phyloP scores from a whole-genome alignment of 2,888 invertebrate genomes.

The Lepidocyrtinus sp. region DNA sequence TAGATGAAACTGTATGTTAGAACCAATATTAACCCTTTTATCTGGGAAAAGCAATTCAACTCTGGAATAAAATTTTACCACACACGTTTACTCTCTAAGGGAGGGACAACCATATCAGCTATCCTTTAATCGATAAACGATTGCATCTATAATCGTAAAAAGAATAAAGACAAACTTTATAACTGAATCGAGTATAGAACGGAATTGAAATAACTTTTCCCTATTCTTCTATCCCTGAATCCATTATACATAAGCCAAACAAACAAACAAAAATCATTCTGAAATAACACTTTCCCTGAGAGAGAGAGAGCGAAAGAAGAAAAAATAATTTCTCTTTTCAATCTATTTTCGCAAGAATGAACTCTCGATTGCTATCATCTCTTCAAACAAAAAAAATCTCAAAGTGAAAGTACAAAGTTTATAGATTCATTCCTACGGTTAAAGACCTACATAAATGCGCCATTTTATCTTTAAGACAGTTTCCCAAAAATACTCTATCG shows the following conservation, averaged over 20 bases:
- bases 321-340: conserved; percentile 5
- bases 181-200: neutral
- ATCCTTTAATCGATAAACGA: conserved; percentile 37
- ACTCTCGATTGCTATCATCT: conserved; percentile 22
- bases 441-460: neutral
- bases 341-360: conserved; percentile 43
- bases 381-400: neutral
- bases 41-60: neutral
- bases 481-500: too few species aligned
- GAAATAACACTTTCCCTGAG: too few species aligned
- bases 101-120: conserved; percentile 24
- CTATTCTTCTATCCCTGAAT: neutral
- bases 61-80: too few species aligned
- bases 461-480: too few species aligned
- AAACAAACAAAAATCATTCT: neutral
- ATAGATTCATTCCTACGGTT: neutral
- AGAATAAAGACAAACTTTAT: conserved; percentile 9
- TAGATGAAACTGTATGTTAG: neutral
- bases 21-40: neutral
- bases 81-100: too few species aligned
- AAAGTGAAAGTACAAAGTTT: neutral
- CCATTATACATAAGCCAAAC: neutral
- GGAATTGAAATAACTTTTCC: neutral
- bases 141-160: conserved; percentile 45
- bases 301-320: too few species aligned